Evolutionary conservation across 37 sponge, comb jelly and placozoan genomes (phyloP).

Genomic region (Diacarnus erythraeanus): DNA sequence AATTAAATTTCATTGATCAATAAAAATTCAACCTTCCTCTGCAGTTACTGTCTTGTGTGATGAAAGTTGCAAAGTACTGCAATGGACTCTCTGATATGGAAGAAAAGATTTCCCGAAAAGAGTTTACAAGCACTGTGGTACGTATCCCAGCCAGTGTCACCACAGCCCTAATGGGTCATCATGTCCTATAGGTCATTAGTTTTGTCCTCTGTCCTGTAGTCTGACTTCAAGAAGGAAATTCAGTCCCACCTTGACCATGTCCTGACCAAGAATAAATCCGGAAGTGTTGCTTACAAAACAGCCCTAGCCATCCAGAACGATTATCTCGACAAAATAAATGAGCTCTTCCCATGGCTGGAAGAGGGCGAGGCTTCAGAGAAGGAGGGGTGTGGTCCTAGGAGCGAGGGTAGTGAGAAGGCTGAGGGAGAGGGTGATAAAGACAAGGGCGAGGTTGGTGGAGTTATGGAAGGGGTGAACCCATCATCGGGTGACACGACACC

Average conservation of each 20-base stretch:
- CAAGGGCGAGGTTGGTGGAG: neutral
- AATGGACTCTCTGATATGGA: neutral
- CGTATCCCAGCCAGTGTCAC: neutral
- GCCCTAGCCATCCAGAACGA: neutral
- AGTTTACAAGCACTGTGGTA: neutral
- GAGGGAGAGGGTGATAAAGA: neutral
- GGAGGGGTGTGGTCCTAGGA: neutral
- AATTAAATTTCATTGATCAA: too few relatives aligned
- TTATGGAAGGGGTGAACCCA: neutral
- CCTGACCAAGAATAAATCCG: neutral
- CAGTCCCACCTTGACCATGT: neutral
- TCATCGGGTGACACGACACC: neutral
- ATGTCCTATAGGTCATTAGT: neutral
- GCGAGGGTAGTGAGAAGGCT: neutral
- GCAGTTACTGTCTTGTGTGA: neutral
- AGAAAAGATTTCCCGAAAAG: neutral
- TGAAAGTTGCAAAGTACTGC: neutral
- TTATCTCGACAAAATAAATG: slow-evolving; percentile 7
- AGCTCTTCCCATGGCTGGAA: slow-evolving; percentile 34
- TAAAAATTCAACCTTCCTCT: too few relatives aligned
- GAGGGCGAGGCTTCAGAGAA: neutral
- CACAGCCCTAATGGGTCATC: neutral
- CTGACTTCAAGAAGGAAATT: neutral
- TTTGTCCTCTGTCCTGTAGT: neutral
- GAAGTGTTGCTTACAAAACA: neutral